Conservation (phyloP, 2,888 invertebrate genomes). For the Temnothorax rugatulus region DNA sequence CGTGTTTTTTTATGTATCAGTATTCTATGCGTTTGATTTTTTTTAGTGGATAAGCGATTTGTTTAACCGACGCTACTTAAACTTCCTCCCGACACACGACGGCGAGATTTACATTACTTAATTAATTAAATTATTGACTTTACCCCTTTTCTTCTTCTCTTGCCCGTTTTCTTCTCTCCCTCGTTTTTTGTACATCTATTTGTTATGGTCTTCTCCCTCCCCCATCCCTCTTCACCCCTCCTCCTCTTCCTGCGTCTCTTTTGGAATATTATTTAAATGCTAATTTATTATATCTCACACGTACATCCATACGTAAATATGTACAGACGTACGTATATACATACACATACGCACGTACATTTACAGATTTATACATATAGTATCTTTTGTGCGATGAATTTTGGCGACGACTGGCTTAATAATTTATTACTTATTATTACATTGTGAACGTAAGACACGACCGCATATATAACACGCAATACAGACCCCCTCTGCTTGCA, state of each 20-base stretch:
- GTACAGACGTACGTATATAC: slow-evolving; percentile 58
- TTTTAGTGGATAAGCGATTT: slow-evolving; percentile 78
- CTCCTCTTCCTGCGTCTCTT: not conserved
- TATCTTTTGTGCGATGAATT: slow-evolving; percentile 77
- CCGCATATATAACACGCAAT: slow-evolving; percentile 60
- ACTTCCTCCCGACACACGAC: slow-evolving; percentile 66
- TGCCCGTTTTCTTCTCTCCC: not conserved
- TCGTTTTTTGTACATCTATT: slow-evolving; percentile 80
- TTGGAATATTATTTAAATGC: slow-evolving; percentile 79
- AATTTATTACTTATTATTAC: slow-evolving; percentile 76
- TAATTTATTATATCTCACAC: slow-evolving; percentile 78
- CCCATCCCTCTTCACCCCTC: too few species aligned
- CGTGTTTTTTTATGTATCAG: slow-evolving; percentile 82
- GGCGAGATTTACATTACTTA: slow-evolving; percentile 82
- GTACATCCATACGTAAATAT: slow-evolving; percentile 9
- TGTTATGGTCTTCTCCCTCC: slow-evolving; percentile 73
- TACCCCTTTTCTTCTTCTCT: slow-evolving; percentile 27
- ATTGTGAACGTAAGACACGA: slow-evolving; percentile 60
- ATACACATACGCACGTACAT: not conserved
- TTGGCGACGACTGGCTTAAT: slow-evolving; percentile 82
- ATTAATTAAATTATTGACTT: slow-evolving; percentile 84
- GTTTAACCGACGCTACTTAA: slow-evolving; percentile 82
- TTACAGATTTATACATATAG: slow-evolving; percentile 74
- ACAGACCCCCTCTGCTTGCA: slow-evolving; percentile 63
- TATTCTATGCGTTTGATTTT: slow-evolving; percentile 84